Base-by-base conservation (phyloP, 1,140 invertebrate genomes). In the Apis mellifera region DNA sequence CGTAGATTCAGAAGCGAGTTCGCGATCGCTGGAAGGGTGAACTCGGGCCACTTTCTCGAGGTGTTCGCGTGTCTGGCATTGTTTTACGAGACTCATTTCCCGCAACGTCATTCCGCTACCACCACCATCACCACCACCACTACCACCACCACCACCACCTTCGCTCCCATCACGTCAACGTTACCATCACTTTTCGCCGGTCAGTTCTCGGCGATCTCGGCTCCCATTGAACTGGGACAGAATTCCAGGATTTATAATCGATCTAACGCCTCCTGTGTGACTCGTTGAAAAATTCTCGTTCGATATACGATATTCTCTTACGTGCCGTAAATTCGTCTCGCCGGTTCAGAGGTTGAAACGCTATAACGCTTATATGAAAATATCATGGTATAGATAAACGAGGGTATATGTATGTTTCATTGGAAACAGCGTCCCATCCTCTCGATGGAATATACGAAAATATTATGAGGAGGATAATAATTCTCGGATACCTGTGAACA, bases 1-100 rank as follows among this genome's bases (percentile, higher is more conserved):
- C 54, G 77, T 86, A 78, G 59, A 71, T 66, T 78, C 65, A 69
- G 73, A 86, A 75, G 81, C 71, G 55, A 86, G 76, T 84, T 73
- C 64, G 21, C 62, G 70, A 73, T 76, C 19, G 84, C 50, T 71
- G 66, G 54, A 62, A 69, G 72, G 79, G 79, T 75, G 69, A 73
- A 62, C 84, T 68, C 73, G 77, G 82, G 80, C 73, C 74, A 86
- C 85, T 70, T 74, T 87, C 85, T 75, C 80, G 84, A 72, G 80
- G 80, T 74, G 87, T 86, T 91, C 89, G 90, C 88, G 91, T 93
- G 90, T 88, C 83, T 83, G 75, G 84, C 86, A 83, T 90, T 91
- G 89, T 86, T 92, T 92, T 92, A 92, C 88, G 90, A 92, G 90
- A 88, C 90, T 92, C 90, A 92, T 92, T 93, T 92, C 89, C 88